Percentiles rank a stretch among this genome's conserved stretches.
phyloP scores from a whole-genome alignment of 1,140 invertebrate species.

The Neodiprion virginianus region DNA sequence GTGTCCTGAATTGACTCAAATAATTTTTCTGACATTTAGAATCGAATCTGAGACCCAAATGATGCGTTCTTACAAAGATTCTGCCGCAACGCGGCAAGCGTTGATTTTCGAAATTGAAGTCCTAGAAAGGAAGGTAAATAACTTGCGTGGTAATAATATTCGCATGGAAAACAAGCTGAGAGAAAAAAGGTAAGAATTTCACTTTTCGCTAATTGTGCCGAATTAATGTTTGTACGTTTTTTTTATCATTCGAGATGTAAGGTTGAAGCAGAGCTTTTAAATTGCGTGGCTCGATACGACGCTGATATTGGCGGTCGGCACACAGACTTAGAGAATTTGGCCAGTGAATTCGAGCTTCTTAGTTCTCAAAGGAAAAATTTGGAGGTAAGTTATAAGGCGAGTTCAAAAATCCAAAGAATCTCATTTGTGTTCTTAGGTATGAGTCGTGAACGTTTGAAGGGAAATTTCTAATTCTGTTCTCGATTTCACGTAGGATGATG shows the following conservation, averaged over 20 bases:
- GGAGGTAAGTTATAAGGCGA: not conserved
- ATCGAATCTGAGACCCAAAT: not conserved
- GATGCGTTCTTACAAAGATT: not conserved
- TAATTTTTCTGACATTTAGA: too few species aligned
- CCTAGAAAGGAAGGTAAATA: not conserved
- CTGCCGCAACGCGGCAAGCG: not conserved
- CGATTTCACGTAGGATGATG: not conserved
- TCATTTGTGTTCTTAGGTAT: not conserved
- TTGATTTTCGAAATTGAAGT: not conserved
- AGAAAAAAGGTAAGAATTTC: not conserved
- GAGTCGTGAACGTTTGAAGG: too few species aligned
- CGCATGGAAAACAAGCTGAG: not conserved
- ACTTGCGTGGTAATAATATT: not conserved
- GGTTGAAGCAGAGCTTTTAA: not conserved
- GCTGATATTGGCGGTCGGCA: conserved; percentile 11
- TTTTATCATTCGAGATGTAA: not conserved
- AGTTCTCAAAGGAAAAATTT: not conserved
- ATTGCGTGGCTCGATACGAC: not conserved
- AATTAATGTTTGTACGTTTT: not conserved
- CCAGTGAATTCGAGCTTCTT: not conserved
- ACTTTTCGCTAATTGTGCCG: not conserved
- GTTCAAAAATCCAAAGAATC: not conserved
- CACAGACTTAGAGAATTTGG: not conserved
- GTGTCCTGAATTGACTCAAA: too few species aligned
- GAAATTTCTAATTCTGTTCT: not conserved